Conservation (phyloP, 2,888 invertebrate genomes). For the Homarus gammarus region DNA sequence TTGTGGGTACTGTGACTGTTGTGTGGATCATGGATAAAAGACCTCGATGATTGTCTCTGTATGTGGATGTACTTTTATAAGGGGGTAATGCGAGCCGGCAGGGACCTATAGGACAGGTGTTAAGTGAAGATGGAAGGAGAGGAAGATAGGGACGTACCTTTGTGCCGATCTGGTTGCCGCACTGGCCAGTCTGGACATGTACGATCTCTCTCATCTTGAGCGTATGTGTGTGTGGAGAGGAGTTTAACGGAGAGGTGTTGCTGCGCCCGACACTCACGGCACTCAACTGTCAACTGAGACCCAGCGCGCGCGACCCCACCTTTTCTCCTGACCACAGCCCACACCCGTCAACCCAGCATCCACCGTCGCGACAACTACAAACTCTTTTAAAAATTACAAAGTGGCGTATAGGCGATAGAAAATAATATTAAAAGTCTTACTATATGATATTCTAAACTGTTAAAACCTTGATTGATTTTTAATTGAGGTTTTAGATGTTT, state of each 20-base stretch:
- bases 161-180: constrained; percentile 84
- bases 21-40: too few relatives aligned
- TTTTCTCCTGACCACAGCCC: constrained; percentile 64
- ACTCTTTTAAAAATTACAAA: not conserved
- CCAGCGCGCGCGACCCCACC: constrained; percentile 35
- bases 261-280: constrained; percentile 46
- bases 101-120: not conserved
- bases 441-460: too few relatives aligned
- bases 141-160: constrained; percentile 80
- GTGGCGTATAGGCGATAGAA: not conserved
- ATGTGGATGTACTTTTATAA: not conserved
- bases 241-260: constrained; percentile 2
- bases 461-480: too few relatives aligned
- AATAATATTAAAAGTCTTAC: too few relatives aligned
- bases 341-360: constrained; percentile 46
- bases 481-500: not conserved
- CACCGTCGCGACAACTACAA: not conserved
- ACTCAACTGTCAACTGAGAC: constrained; percentile 62
- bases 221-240: constrained; percentile 4
- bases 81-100: too few relatives aligned
- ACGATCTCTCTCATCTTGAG: constrained; percentile 83
- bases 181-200: constrained; percentile 84
- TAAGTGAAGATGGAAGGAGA: not conserved
- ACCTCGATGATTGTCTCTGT: not conserved
- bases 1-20: too few relatives aligned